Evolutionary conservation across 2,888 invertebrate genomes (phyloP), one percentile per base, ranked within the genome.

Genomic region (Tenthredo amoena): DNA sequence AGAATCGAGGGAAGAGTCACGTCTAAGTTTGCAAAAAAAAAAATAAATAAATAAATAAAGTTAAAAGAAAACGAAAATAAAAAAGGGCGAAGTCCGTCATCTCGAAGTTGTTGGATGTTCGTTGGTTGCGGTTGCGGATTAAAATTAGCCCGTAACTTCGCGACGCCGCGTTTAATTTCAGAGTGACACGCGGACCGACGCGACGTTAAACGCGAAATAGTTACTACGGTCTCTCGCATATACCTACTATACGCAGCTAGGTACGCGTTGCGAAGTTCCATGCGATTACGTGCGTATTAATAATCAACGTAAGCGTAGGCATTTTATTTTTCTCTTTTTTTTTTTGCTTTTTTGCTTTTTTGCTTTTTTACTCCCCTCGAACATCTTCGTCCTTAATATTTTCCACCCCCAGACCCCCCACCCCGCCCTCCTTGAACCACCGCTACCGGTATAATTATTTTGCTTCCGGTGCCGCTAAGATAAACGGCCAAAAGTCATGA

Each of bases 381-480:
- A 7, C 55, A 10, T 77, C 50, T 47, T 50, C 50, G 77, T 55
- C 34, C 43, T 74, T 74, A n/a, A 18, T 34, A 47, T n/a, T 55
- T 50, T 47, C n/a, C 12, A 50, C 31, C 76, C 9, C 7, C 31
- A 15, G 26, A 26, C 26, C 26, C 26, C 26, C 0, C 26, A 26
- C 26, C 26, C 26, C 26, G 26, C 21, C 7, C 21, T 9, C 15
- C 43, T 74, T 43, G 40, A 43, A 10, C 40, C 10, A n/a, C 43
- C 15, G 79, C 26, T 31, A 68, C 50, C 71, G 84, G 89, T 86
- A 86, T 89, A 89, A 90, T 90, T 90, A 90, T 89, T 90, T 89
- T 89, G 89, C 90, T 90, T 89, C 89, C 88, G 90, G 88, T 87
- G 86, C 87, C 87, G 87, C 88, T 7, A 43, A 87, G 89, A 90